Conservation (phyloP, 2,797 vertebrate genomes). For the Lagocephalus sceleratus region DNA sequence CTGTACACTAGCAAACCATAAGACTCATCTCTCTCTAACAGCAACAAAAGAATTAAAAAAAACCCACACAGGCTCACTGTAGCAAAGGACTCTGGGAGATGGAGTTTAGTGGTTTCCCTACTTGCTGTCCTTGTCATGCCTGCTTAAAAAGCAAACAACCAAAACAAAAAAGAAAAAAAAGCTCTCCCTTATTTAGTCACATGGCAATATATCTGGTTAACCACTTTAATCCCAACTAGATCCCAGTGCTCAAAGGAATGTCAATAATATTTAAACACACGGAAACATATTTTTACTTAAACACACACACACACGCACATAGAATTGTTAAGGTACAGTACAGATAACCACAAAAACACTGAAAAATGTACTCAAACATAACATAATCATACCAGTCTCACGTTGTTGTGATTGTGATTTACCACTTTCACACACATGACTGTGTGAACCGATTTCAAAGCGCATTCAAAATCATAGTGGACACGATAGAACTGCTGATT, state of each 20-base stretch:
- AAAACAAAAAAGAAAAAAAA: slow-evolving; percentile 10
- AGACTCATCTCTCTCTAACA: slow-evolving; percentile 30
- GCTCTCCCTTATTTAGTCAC: slow-evolving; percentile 5
- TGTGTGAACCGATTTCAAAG: no score
- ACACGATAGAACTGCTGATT: neutral
- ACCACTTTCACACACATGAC: no score
- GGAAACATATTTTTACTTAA: slow-evolving; percentile 1
- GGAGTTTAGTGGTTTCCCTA: slow-evolving; percentile 64
- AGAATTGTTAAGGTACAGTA: slow-evolving; percentile 41
- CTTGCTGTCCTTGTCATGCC: neutral
- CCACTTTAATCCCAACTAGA: slow-evolving; percentile 35
- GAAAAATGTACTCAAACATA: slow-evolving; percentile 13
- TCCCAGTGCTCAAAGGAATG: slow-evolving; percentile 51
- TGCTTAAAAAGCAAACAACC: neutral
- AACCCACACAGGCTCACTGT: slow-evolving; percentile 68
- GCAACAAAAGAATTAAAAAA: slow-evolving; percentile 48
- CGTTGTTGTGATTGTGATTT: neutral
- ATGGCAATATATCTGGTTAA: slow-evolving; percentile 5
- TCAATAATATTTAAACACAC: slow-evolving; percentile 13
- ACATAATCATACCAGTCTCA: slow-evolving; percentile 12
- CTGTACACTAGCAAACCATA: slow-evolving; percentile 35
- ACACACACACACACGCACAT: slow-evolving; percentile 10
- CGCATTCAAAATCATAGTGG: neutral
- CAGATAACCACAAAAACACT: slow-evolving; percentile 34
- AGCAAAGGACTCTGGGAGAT: slow-evolving; percentile 71